phyloP scores from a whole-genome alignment of 2,797 vertebrate genomes.

The Pipistrellus pipistrellus region DNA sequence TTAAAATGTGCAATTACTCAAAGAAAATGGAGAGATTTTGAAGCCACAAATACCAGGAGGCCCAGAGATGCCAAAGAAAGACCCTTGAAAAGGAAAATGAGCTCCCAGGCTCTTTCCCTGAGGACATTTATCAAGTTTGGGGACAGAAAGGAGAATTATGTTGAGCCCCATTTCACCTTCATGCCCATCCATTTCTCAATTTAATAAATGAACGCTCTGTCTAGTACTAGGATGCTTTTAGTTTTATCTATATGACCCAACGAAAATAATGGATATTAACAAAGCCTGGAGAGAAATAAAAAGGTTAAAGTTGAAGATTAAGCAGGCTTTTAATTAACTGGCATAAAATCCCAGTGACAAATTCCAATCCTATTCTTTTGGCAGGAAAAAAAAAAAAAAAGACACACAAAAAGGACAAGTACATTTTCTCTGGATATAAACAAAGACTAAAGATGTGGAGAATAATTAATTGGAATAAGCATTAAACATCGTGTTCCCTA shows the following conservation, averaged over 20 bases:
- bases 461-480: conserved; percentile 83
- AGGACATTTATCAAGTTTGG: background rate
- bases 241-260: conserved; percentile 28
- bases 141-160: background rate
- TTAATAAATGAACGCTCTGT: conserved; percentile 35
- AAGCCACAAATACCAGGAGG: background rate
- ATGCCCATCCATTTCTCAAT: background rate
- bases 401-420: conserved; percentile 53
- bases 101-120: background rate
- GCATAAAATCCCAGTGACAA: conserved; percentile 60
- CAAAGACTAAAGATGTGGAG: conserved; percentile 81
- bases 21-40: background rate
- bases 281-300: conserved; percentile 50
- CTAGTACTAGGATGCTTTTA: background rate
- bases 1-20: background rate
- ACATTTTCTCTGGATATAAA: conserved; percentile 71
- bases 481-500: conserved; percentile 83
- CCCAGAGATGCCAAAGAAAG: background rate
- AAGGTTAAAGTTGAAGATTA: conserved; percentile 68
- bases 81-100: background rate
- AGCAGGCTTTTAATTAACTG: conserved; percentile 73
- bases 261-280: background rate
- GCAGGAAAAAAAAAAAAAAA: conserved; percentile 58
- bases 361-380: conserved; percentile 52
- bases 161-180: background rate